Evolutionary conservation across 2,797 vertebrate genomes (phyloP).

Genomic region (Dryobates pubescens): DNA sequence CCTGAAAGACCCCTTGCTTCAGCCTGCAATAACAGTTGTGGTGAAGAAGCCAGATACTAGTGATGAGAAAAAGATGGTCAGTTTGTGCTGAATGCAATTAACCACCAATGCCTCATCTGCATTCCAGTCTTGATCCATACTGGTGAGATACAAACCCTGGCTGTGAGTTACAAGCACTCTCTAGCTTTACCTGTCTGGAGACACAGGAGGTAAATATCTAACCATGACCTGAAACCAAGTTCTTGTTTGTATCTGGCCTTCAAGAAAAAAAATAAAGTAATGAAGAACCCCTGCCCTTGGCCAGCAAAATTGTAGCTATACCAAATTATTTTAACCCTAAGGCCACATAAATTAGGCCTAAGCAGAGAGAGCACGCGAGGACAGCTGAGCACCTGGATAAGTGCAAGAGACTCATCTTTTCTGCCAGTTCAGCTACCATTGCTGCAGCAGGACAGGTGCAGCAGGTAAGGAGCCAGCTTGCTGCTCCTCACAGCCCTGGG

Average conservation of each 20-base stretch:
- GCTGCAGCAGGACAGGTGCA: not conserved
- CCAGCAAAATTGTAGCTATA: not conserved
- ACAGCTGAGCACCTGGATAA: not conserved
- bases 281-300: not conserved
- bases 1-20: not conserved
- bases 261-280: not conserved
- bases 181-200: not conserved
- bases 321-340: not conserved
- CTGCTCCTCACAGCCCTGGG: fast-evolving
- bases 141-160: not conserved
- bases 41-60: not conserved
- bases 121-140: not conserved
- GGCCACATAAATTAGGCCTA: not conserved
- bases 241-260: not conserved
- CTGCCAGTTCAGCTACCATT: not conserved
- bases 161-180: not conserved
- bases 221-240: not conserved
- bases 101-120: not conserved
- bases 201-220: not conserved
- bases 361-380: not conserved
- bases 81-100: not conserved
- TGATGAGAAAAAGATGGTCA: not conserved
- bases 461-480: not conserved
- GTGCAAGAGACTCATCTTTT: not conserved
- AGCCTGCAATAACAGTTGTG: not conserved